Conservation (phyloP, 2,113 vertebrate genomes). For the Lanius collurio region DNA sequence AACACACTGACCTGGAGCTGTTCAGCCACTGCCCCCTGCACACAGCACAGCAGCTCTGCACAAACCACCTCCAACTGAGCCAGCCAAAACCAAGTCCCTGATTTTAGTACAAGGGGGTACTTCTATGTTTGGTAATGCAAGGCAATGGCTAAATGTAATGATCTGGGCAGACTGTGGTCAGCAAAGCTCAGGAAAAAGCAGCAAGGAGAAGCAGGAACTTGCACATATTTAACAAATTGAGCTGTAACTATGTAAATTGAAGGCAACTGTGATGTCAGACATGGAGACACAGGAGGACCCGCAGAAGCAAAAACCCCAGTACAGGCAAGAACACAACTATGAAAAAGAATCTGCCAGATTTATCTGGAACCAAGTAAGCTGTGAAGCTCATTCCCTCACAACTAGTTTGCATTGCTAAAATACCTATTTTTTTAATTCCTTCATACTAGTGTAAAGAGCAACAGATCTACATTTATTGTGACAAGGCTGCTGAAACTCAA, state of each 20-base stretch:
- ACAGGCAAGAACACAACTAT: background rate
- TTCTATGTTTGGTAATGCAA: background rate
- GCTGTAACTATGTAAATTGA: background rate
- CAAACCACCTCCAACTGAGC: background rate
- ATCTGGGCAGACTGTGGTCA: background rate
- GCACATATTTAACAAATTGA: background rate
- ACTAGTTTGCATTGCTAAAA: conserved; percentile 31
- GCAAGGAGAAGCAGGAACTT: background rate
- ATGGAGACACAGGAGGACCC: background rate
- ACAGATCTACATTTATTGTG: conserved; percentile 40
- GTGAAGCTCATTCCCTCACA: background rate
- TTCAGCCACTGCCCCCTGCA: background rate
- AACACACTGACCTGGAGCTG: background rate
- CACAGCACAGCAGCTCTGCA: background rate
- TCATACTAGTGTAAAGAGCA: conserved; percentile 3
- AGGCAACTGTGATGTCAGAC: background rate
- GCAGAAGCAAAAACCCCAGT: background rate
- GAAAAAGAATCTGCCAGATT: conserved; percentile 11
- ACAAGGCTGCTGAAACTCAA: conserved; percentile 25
- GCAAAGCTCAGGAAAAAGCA: background rate
- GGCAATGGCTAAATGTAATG: background rate
- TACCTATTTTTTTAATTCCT: background rate
- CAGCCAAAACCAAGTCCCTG: background rate
- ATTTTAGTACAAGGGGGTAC: background rate
- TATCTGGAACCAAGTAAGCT: conserved; percentile 43